Base-by-base conservation (phyloP, 2,113 vertebrate genomes). In the Nyctibius bracteatus region DNA sequence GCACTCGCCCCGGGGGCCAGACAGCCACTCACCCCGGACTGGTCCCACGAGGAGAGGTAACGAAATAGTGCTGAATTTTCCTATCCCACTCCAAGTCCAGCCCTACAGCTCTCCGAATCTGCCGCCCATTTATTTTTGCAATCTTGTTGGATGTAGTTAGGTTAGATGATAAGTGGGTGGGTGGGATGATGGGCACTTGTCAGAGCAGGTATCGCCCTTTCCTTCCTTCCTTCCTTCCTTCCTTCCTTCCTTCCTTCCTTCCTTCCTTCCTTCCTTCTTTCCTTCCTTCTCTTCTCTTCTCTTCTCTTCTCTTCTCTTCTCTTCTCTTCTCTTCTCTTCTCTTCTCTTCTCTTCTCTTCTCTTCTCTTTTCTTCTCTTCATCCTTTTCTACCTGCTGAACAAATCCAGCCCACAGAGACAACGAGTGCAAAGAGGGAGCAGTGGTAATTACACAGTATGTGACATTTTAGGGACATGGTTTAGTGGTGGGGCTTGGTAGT, bases 1-100 rank as follows among this genome's bases (percentile, higher is more conserved):
- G 25, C 2, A 4, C 24, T 68, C 12, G 0, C 6, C 28, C 28
- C 1, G 0, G 10, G 4, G 12, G 12, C 8, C 23, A 0, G 3
- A 33, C 24, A 39, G 52, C 33, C 0, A 0, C 25, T 84, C 19
- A 10, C 12, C 5, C 8, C 9, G 2, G 31, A 9, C 65, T 27
- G 61, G 6, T 58, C 14, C 62, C 6, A 6, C 1, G 0, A 12
- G 24, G 7, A 82, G 10, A 62, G 5, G 28, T 12, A 23, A 47
- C 3, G 35, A 84, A 91, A n/a, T 2, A 41, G 12, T 20, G 14
- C 12, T n/a, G 49, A 52, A 30, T 58, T 46, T 86, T 44, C 31
- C 73, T 51, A 47, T 28, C 23, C 39, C 21, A 9, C 20, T 58
- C 52, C 71, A 37, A 62, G 31, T 25, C 31, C 66, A 78, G 14